phyloP scores from a whole-genome alignment of 53 echinoderm and acorn worm species.

The Henricia sp. region DNA sequence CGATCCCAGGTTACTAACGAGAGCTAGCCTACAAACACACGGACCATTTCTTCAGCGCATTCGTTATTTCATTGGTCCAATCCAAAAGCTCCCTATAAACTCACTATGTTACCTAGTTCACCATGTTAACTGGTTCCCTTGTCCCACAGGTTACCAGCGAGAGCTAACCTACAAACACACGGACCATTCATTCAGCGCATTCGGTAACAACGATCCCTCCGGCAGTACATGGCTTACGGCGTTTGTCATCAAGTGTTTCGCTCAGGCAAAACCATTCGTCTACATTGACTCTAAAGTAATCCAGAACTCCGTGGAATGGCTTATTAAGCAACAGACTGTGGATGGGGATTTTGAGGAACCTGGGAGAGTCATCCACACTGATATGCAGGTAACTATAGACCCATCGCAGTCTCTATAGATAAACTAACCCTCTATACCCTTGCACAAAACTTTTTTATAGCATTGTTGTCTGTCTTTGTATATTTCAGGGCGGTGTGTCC shows the following conservation, averaged over 20 bases:
- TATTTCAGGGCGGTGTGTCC: no score
- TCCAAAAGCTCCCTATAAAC: no score
- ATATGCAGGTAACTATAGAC: conserved; percentile 76
- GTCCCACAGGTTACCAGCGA: conserved; percentile 76
- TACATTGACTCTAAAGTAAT: conserved; percentile 76
- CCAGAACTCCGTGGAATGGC: conserved; percentile 50
- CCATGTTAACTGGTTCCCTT: background rate
- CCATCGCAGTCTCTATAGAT: no score
- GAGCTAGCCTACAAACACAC: no score
- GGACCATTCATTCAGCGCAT: conserved; percentile 92
- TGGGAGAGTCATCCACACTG: conserved; percentile 74
- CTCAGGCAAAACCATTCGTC: conserved; percentile 75
- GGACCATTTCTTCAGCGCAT: no score
- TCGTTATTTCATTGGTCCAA: no score
- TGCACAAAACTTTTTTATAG: no score
- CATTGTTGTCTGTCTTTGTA: no score
- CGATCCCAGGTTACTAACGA: no score
- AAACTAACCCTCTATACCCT: no score
- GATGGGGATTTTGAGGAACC: conserved; percentile 66
- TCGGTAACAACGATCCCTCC: conserved; percentile 68
- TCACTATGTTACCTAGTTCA: no score
- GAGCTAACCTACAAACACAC: conserved; percentile 85
- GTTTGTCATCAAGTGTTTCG: conserved; percentile 87
- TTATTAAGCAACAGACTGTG: conserved; percentile 55
- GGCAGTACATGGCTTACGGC: conserved; percentile 96